Evolutionary conservation across 23 tunicate species (phyloP).

Genomic region (Diplosoma virens): DNA sequence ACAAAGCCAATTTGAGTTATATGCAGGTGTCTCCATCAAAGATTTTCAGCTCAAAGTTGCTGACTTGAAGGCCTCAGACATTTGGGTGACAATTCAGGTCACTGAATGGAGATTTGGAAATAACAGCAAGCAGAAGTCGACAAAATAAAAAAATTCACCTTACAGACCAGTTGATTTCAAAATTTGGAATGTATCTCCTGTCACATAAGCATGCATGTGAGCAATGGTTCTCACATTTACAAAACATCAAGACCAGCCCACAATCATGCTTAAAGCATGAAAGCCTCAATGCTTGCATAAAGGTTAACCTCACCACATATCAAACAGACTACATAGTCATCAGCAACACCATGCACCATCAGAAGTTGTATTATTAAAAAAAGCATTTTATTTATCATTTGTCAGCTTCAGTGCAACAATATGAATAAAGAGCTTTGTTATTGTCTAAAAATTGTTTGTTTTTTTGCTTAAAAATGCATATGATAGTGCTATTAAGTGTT

Average conservation of each 20-base stretch:
- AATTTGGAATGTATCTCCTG: no score
- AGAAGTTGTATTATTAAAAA: no score
- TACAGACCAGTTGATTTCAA: neutral
- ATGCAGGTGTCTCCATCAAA: slow-evolving; percentile 8
- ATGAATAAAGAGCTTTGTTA: no score
- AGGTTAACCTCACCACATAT: neutral
- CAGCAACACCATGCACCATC: no score
- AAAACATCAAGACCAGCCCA: no score
- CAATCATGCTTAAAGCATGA: no score
- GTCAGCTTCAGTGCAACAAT: no score
- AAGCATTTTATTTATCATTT: no score
- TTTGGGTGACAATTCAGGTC: neutral
- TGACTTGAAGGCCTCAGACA: slow-evolving; percentile 9
- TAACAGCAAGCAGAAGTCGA: neutral
- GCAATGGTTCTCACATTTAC: neutral
- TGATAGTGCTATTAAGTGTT: neutral
- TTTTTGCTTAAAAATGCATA: no score
- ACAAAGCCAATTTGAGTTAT: slow-evolving; percentile 11
- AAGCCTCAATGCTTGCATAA: neutral
- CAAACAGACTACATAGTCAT: no score
- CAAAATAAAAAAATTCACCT: neutral
- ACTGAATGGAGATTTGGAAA: no score
- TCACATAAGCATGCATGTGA: neutral
- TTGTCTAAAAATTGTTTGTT: no score
- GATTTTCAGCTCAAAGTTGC: slow-evolving; percentile 2